Evolutionary conservation across 2,797 vertebrate species (phyloP), one percentile per base, ranked within the genome.

Genomic region (Propithecus deckenii): DNA sequence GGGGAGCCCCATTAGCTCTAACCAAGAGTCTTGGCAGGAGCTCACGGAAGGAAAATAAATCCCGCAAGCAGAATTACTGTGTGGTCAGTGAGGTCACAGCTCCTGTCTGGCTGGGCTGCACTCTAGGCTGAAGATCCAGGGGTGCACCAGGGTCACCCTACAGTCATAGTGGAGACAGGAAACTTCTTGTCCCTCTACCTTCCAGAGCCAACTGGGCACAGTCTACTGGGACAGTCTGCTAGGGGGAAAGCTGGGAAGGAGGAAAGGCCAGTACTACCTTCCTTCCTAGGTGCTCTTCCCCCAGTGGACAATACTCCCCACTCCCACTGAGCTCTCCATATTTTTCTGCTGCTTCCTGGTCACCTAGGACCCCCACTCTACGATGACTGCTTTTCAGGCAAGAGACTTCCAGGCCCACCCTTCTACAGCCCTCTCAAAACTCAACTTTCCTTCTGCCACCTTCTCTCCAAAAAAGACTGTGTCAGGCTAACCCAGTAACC

Each of bases 21-120:
- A 97, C 89, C 85, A 87, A 94, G 96, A 95, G 72, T 81, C 85
- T 96, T 97, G 97, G 96, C 97, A 97, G 89, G 67, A 95, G 75
- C 84, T 89, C 72, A 67, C 41, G 35, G 50, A 93, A 96, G n/a
- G 80, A 91, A 95, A 97, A 86, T 48, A 96, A 94, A 96, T 94
- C 71, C 86, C 50, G 91, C 91, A 80, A 52, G 75, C 22, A 94
- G 89, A 97, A 95, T 94, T 57, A 84, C 59, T 67, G 18, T 71
- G 52, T 50, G 96, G 95, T 63, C 96, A 95, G 23, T 43, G 76
- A 97, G 81, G 95, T 52, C 94, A 74, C 0, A 65, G 94, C 38
- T 96, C 71, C 83, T 65, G 86, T 91, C 89, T 96, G 88, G 32
- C 79, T 65, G 13, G 20, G n/a, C 63, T 88, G 22, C 48, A 81